phyloP scores from a whole-genome alignment of 2,113 vertebrate species.

The Mandrillus leucophaeus region DNA sequence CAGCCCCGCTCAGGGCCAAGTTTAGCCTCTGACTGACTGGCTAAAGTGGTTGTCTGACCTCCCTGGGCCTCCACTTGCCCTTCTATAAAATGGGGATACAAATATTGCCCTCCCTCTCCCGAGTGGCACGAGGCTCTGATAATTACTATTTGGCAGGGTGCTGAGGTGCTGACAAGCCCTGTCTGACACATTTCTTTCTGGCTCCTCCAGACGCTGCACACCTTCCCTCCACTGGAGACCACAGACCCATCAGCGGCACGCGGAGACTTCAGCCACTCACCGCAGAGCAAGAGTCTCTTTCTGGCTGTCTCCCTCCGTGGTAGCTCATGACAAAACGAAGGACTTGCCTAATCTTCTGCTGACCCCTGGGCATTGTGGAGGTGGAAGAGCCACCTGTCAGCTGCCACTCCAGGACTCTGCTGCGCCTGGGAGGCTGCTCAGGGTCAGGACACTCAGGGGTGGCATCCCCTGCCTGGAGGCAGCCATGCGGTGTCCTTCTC shows the following conservation, averaged over 20 bases:
- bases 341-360: background rate
- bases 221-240: background rate
- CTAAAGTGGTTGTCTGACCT: conserved; percentile 69
- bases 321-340: background rate
- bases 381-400: conserved; percentile 28
- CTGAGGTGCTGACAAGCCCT: conserved; percentile 57
- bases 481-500: conserved; percentile 55
- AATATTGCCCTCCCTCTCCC: conserved; percentile 70
- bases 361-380: conserved; percentile 58
- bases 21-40: conserved; percentile 64
- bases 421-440: conserved; percentile 36
- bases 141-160: conserved; percentile 73
- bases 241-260: background rate
- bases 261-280: background rate
- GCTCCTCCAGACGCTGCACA: background rate
- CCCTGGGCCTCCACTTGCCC: conserved; percentile 73
- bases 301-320: background rate
- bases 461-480: conserved; percentile 31
- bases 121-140: conserved; percentile 69
- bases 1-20: conserved; percentile 59
- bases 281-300: background rate
- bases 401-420: conserved; percentile 57
- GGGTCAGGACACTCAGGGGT: conserved; percentile 27
- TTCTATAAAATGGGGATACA: conserved; percentile 74
- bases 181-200: conserved; percentile 72